Percentiles rank a stretch among this genome's conserved stretches.
phyloP scores from a whole-genome alignment of 1,140 invertebrate species.

The Panagrolaimus sp. region DNA sequence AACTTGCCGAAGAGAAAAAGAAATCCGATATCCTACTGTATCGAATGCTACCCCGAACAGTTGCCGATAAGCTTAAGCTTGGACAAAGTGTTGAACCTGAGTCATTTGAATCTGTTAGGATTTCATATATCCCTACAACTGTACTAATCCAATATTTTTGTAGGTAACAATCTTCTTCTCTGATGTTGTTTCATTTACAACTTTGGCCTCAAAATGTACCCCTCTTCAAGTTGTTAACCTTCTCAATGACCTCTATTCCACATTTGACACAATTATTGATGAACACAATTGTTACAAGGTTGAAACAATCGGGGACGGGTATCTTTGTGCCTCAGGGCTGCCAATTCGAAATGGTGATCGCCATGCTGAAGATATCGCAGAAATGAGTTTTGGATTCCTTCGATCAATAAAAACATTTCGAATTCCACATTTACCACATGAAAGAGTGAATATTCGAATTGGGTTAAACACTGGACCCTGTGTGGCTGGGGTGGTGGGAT shows the following conservation, averaged over 20 bases:
- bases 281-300: slow-evolving; percentile 75
- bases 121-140: too few species aligned
- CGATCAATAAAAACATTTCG: slow-evolving; percentile 5
- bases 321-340: slow-evolving; percentile 74
- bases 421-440: slow-evolving; percentile 23
- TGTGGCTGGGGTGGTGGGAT: slow-evolving; percentile 76
- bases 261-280: slow-evolving; percentile 72
- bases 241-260: slow-evolving; percentile 75
- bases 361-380: slow-evolving; percentile 66
- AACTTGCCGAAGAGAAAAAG: slow-evolving; percentile 86
- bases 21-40: slow-evolving; percentile 79
- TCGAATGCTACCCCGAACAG: slow-evolving; percentile 75
- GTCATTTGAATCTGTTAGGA: slow-evolving; percentile 74
- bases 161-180: slow-evolving; percentile 65
- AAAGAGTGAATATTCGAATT: slow-evolving; percentile 16
- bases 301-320: slow-evolving; percentile 60
- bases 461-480: slow-evolving; percentile 65
- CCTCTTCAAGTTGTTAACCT: slow-evolving; percentile 69
- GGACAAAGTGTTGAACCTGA: slow-evolving; percentile 83
- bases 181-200: slow-evolving; percentile 90
- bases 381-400: slow-evolving; percentile 59
- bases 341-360: slow-evolving; percentile 65
- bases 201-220: slow-evolving; percentile 71
- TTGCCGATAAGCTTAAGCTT: slow-evolving; percentile 75
- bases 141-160: too few species aligned